A percentile compares a stretch with the other conserved stretches of the same genome.
phyloP scores from a whole-genome alignment of 2,113 vertebrate genomes.

The Lophotis ruficrista region DNA sequence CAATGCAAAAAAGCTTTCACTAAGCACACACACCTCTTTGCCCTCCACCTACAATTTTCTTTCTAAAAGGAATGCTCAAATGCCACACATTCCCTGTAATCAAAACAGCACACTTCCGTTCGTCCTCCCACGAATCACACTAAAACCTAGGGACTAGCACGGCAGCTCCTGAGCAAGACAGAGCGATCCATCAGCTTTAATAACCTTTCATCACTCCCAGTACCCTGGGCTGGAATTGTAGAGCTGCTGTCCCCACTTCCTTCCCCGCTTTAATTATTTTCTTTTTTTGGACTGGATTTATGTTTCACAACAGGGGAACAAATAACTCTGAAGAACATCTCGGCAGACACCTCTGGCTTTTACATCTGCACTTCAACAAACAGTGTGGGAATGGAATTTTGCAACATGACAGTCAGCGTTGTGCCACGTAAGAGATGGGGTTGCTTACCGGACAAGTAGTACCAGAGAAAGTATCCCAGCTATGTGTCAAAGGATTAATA shows the following conservation, averaged over 20 bases:
- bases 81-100: background rate
- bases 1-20: background rate
- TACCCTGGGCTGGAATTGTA: background rate
- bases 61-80: conserved; percentile 8
- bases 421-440: conserved; percentile 76
- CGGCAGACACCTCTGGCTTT: conserved; percentile 84
- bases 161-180: background rate
- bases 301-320: conserved; percentile 47
- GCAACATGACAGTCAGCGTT: conserved; percentile 86
- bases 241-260: background rate
- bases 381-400: conserved; percentile 65
- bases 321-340: conserved; percentile 84
- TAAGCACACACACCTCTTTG: background rate
- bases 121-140: conserved; percentile 31
- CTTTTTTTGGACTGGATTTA: background rate
- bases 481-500: background rate
- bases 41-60: background rate
- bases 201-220: background rate
- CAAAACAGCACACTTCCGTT: conserved; percentile 4
- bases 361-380: conserved; percentile 86
- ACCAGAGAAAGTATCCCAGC: background rate
- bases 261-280: background rate
- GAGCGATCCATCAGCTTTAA: conserved; percentile 11
- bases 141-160: background rate
- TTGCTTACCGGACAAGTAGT: background rate